Percentiles rank a stretch among this genome's conserved stretches.
phyloP scores from a whole-genome alignment of 2,113 vertebrate species.

The Geococcyx californianus region DNA sequence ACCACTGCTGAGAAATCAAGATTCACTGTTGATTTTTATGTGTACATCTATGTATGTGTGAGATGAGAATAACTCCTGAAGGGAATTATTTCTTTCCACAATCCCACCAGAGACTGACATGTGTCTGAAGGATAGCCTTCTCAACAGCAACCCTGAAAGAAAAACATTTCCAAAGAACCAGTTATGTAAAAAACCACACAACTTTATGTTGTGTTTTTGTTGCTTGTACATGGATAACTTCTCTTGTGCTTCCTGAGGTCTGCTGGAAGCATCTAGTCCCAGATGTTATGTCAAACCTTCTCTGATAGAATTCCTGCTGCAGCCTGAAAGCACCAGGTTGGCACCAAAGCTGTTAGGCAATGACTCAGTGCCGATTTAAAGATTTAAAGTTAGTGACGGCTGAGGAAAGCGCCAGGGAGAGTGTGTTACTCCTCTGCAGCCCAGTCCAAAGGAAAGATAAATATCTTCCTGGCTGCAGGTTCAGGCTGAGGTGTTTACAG shows the following conservation, averaged over 20 bases:
- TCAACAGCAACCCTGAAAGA: background rate
- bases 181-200: background rate
- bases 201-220: background rate
- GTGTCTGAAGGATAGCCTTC: background rate
- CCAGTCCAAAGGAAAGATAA: background rate
- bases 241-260: background rate
- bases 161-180: background rate
- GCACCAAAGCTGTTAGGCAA: background rate
- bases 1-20: background rate
- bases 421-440: background rate
- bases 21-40: background rate
- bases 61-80: background rate
- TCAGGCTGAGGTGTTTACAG: background rate
- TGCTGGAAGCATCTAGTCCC: background rate
- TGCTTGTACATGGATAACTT: background rate
- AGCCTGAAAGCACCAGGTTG: background rate
- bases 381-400: background rate
- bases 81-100: background rate
- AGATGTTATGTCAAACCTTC: background rate
- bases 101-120: background rate
- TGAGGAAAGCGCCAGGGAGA: background rate
- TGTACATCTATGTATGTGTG: rapidly evolving
- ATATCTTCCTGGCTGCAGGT: background rate
- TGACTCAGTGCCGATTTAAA: background rate
- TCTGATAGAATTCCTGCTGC: background rate